Conservation (phyloP, 2,113 vertebrate genomes). For the Percopsis transmontana region DNA sequence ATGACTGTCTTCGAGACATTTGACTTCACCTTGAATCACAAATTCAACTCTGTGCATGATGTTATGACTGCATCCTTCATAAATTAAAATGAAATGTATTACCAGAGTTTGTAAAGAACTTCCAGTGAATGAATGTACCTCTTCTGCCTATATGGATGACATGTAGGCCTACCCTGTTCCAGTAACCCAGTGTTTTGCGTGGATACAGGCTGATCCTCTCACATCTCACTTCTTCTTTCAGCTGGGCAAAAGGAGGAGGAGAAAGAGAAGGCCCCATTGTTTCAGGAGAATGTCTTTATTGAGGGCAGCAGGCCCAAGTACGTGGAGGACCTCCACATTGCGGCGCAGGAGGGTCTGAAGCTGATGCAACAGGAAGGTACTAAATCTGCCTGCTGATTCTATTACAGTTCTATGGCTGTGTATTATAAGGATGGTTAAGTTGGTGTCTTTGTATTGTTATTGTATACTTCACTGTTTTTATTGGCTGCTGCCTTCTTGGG, state of each 20-base stretch:
- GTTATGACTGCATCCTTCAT: no score
- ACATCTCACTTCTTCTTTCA: slow-evolving; percentile 36
- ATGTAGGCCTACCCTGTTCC: slow-evolving; percentile 31
- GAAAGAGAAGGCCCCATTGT: slow-evolving; percentile 67
- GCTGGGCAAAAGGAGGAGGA: slow-evolving; percentile 72
- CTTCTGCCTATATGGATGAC: slow-evolving; percentile 31
- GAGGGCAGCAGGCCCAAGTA: slow-evolving; percentile 84
- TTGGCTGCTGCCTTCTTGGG: no score
- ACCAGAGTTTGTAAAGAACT: no score
- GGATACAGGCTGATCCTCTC: slow-evolving; percentile 47
- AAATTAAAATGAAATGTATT: no score
- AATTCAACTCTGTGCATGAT: no score
- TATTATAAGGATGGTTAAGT: not conserved
- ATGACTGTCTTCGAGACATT: no score
- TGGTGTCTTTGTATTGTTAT: no score
- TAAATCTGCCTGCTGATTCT: not conserved
- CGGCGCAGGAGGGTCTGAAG: slow-evolving; percentile 90
- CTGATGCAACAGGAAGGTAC: slow-evolving; percentile 90
- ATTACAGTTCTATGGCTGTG: not conserved
- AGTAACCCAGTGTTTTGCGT: slow-evolving; percentile 25
- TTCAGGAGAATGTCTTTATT: slow-evolving; percentile 92
- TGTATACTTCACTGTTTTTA: no score
- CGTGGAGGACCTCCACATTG: slow-evolving; percentile 89
- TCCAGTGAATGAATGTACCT: not conserved
- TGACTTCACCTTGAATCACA: no score